Evolutionary conservation across 2,888 invertebrate genomes (phyloP), one percentile per base, ranked within the genome.

Genomic region (Notocelia uddmanniana): DNA sequence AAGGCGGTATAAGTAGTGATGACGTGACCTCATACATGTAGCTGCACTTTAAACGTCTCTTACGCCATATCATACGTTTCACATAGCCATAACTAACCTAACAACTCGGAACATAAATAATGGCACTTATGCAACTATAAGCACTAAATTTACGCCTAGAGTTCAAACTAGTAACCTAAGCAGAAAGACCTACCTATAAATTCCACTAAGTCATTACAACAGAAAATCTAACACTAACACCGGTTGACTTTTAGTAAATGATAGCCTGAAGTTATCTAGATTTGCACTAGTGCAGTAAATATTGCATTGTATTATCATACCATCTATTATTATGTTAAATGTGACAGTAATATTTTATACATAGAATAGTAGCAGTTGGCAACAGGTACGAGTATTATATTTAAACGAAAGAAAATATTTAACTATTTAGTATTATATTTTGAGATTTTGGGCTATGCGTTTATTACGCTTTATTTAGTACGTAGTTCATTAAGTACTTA

Each of bases 31-130:
- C n/a, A n/a, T n/a, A n/a, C n/a, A n/a, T n/a, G n/a, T n/a, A n/a
- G n/a, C n/a, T n/a, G n/a, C n/a, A 31, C 0, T 31, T 31, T 31
- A 21, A 73, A 76, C 73, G 76, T 78, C 50, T 6, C 19, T 18
- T 31, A 50, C 62, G 31, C 26, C 54, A 37, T n/a, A 54, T 23
- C 13, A 50, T 23, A 21, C 37, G 34, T 37, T 52, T 64, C 64
- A 60, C 60, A 60, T 60, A 10, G 52, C 52, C 34, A 54, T 64
- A 23, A 54, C 64, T 23, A 50, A 62, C 48, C 19, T 58, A 13
- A 58, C 58, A 48, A 23, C 45, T 26, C 37, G 21, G 37, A 37
- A 64, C 64, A 64, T 64, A 52, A 64, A 64, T 64, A 64, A 52
- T 37, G 31, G 64, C 15, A 54, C 54, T 64, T 64, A 54, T n/a